Evolutionary conservation across 2,797 vertebrate species (phyloP).

Genomic region (Bovichtus variegatus): DNA sequence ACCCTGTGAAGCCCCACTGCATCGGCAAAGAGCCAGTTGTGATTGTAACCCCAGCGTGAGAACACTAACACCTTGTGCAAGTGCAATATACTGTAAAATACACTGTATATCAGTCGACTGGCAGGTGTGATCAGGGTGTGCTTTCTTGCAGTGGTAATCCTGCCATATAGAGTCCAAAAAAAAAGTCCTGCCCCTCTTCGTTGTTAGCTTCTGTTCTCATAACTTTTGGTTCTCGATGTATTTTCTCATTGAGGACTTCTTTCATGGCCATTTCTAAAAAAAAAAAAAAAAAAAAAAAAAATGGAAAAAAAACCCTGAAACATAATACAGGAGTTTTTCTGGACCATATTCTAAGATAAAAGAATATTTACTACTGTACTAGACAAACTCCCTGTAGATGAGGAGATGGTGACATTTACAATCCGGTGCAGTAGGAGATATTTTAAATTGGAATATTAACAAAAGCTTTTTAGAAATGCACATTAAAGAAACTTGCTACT

Average conservation of each 20-base stretch:
- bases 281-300: too few relatives aligned
- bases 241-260: conserved; percentile 28
- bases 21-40: conserved; percentile 55
- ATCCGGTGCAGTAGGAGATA: not conserved
- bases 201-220: conserved; percentile 9
- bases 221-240: not conserved
- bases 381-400: not conserved
- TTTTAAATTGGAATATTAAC: not conserved
- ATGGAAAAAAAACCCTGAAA: too few relatives aligned
- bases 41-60: conserved; percentile 71
- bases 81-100: conserved; percentile 80
- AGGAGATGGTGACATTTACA: not conserved
- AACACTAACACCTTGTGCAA: conserved; percentile 78
- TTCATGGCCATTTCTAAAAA: conserved; percentile 23
- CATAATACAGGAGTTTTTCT: not conserved
- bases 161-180: conserved; percentile 7
- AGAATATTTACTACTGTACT: not conserved
- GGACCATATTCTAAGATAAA: not conserved
- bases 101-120: conserved; percentile 65
- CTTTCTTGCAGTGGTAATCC: conserved; percentile 22
- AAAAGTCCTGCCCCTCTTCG: conserved; percentile 6
- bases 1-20: conserved; percentile 62
- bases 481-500: not conserved
- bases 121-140: conserved; percentile 42
- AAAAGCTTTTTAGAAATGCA: not conserved